Conservation (phyloP, 2,797 vertebrate genomes). For the Lerista edwardsae region DNA sequence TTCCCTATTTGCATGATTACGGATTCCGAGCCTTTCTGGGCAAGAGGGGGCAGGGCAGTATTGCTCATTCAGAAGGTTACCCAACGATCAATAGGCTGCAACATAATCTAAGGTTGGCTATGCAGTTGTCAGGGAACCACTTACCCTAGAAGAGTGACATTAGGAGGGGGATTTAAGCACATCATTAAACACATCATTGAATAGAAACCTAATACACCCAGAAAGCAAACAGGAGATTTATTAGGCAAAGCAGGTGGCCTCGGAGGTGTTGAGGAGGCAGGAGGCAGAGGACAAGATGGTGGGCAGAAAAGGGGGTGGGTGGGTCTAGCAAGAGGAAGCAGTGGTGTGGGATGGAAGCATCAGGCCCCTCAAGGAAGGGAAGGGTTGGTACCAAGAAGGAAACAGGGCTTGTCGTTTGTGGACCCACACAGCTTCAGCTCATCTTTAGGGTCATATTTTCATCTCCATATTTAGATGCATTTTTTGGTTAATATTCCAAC, state of each 20-base stretch:
- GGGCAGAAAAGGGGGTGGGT: too few relatives aligned
- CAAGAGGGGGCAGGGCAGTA: not conserved
- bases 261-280: not conserved
- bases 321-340: not conserved
- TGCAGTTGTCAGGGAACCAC: not conserved
- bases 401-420: not conserved
- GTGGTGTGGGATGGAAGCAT: not conserved
- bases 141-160: slow-evolving; percentile 3
- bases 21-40: not conserved
- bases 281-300: not conserved
- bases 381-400: not conserved
- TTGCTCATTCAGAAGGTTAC: slow-evolving; percentile 1
- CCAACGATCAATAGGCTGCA: not conserved
- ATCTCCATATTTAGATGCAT: not conserved
- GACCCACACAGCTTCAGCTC: not conserved
- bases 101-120: slow-evolving; percentile 3
- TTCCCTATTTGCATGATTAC: not conserved
- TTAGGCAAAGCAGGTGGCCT: not conserved
- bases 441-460: not conserved
- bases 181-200: slow-evolving; percentile 8
- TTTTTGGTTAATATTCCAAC: not conserved
- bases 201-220: not conserved
- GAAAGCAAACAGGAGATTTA: slow-evolving; percentile 17
- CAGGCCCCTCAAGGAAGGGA: not conserved
- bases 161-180: not conserved